Conservation (phyloP, 2,888 invertebrate species). For the Gastracanthus pulcherrimus region DNA sequence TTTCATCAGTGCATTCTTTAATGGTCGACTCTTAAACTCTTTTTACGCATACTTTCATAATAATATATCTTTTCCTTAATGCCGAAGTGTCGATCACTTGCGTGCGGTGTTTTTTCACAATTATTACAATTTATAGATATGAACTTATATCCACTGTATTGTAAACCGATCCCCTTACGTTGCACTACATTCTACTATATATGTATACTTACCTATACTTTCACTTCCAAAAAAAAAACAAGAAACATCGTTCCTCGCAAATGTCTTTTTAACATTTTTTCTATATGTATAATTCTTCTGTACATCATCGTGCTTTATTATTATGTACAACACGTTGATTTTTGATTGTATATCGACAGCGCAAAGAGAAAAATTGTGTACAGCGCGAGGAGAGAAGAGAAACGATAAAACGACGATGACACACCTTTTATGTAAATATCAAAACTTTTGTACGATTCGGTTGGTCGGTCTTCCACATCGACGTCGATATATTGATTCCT, state of each 20-base stretch:
- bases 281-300: neutral
- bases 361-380: neutral
- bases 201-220: no score
- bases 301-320: neutral
- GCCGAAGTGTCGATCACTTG: neutral
- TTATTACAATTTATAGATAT: conserved; percentile 3
- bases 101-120: neutral
- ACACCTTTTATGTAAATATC: conserved; percentile 49
- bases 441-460: conserved; percentile 34
- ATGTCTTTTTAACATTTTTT: neutral
- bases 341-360: neutral
- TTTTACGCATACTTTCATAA: neutral
- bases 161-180: neutral
- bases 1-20: neutral
- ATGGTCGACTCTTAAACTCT: neutral
- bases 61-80: neutral
- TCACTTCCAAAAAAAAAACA: no score
- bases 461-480: conserved; percentile 27
- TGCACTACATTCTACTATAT: neutral
- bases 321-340: neutral
- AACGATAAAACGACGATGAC: conserved; percentile 1
- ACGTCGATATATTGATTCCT: neutral
- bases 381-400: neutral
- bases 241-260: no score
- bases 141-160: conserved; percentile 1